A percentile compares a stretch with the other conserved stretches of the same genome.
phyloP scores from a whole-genome alignment of 2,888 invertebrate species.

The Nymphalis c-album region DNA sequence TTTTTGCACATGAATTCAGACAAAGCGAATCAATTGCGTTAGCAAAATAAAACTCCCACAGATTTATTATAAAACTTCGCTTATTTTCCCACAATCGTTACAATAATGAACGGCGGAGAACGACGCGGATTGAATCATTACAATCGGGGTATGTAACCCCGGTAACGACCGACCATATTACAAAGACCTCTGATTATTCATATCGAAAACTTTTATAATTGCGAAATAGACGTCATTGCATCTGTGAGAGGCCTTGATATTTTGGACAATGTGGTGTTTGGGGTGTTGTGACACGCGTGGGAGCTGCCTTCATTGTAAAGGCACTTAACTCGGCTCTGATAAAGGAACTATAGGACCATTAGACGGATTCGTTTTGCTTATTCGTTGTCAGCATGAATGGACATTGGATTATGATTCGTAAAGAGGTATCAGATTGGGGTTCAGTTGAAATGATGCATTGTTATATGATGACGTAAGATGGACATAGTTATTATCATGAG shows the following conservation, averaged over 20 bases:
- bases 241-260: constrained; percentile 27
- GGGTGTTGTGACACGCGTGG: constrained; percentile 81
- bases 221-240: constrained; percentile 14
- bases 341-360: constrained; percentile 78
- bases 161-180: constrained; percentile 49
- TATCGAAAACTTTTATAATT: constrained; percentile 10
- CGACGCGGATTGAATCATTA: constrained; percentile 69
- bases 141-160: constrained; percentile 57
- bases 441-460: constrained; percentile 49
- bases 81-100: constrained; percentile 77
- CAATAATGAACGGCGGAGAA: constrained; percentile 67
- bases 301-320: constrained; percentile 74
- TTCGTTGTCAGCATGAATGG: constrained; percentile 74
- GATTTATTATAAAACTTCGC: constrained; percentile 74
- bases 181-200: constrained; percentile 44
- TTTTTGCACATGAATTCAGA: constrained; percentile 44
- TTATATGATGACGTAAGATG: constrained; percentile 39
- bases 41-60: constrained; percentile 77
- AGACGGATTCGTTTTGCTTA: constrained; percentile 78
- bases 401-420: constrained; percentile 76
- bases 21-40: constrained; percentile 54
- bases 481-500: neutral
- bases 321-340: constrained; percentile 76
- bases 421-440: constrained; percentile 58
- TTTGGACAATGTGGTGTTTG: constrained; percentile 52